phyloP scores from a whole-genome alignment of 1,140 invertebrate species.

The Amphibalanus amphitrite region DNA sequence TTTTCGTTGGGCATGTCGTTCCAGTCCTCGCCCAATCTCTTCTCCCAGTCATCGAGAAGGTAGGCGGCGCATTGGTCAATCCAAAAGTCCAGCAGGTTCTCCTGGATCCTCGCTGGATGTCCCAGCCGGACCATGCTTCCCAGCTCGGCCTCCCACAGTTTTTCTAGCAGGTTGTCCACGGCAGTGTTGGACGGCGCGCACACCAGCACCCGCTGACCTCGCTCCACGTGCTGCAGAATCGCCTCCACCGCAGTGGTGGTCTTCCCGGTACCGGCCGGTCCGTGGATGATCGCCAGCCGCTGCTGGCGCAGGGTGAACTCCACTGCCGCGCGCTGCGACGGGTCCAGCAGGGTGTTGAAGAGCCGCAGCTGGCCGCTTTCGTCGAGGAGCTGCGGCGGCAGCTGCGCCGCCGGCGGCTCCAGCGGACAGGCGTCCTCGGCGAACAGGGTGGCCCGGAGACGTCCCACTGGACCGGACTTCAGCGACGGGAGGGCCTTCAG shows the following conservation, averaged over 20 bases:
- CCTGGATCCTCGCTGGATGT: conserved; percentile 37
- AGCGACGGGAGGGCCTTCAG: background rate
- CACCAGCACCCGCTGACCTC: conserved; percentile 32
- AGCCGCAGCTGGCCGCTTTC: conserved; percentile 65
- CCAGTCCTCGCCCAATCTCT: background rate
- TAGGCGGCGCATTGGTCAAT: conserved; percentile 26
- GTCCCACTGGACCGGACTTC: background rate
- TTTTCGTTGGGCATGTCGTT: conserved; percentile 19
- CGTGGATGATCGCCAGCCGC: conserved; percentile 34
- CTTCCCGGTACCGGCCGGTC: conserved; percentile 46
- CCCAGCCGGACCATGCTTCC: conserved; percentile 35
- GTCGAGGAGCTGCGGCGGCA: conserved; percentile 62
- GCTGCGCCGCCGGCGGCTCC: conserved; percentile 22
- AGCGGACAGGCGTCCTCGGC: background rate
- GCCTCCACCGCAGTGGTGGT: conserved; percentile 45
- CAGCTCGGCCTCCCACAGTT: conserved; percentile 24
- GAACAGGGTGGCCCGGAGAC: background rate
- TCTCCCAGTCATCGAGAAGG: too few species aligned
- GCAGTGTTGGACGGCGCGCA: conserved; percentile 46
- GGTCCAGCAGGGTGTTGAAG: conserved; percentile 78
- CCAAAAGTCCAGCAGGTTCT: conserved; percentile 33
- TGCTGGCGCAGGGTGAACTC: conserved; percentile 35
- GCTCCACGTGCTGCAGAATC: conserved; percentile 33
- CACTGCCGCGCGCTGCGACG: conserved; percentile 37
- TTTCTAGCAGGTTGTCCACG: conserved; percentile 42